Conservation (phyloP, 2,797 vertebrate genomes). For the Loris lydekkerianus region DNA sequence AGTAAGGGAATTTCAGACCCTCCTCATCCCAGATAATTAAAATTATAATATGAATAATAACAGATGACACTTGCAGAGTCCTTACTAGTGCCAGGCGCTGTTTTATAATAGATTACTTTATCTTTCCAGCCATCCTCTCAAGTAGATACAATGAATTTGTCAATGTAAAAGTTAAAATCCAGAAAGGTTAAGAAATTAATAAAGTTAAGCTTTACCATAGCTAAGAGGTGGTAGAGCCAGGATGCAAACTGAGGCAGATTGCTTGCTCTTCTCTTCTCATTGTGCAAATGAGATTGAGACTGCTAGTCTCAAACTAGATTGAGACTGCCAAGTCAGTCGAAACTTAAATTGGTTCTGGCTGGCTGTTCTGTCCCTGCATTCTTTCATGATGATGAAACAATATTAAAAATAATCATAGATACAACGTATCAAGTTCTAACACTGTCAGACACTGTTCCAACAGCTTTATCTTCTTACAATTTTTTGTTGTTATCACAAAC, state of each 20-base stretch:
- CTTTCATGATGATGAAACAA: not conserved
- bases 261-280: not conserved
- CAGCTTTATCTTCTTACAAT: not conserved
- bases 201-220: not conserved
- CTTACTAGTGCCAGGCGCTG: not conserved
- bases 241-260: not conserved
- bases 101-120: not conserved
- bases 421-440: not conserved
- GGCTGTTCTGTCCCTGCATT: not conserved
- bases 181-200: not conserved
- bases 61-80: not conserved
- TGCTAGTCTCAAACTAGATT: too few species aligned
- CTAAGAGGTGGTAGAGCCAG: not conserved
- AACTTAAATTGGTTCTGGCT: not conserved
- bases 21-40: not conserved
- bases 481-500: not conserved
- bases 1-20: not conserved
- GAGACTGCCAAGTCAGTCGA: not conserved
- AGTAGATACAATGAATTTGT: not conserved
- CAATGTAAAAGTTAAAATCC: not conserved
- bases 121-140: not conserved
- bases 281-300: not conserved
- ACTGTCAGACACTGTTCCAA: not conserved
- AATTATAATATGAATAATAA: conserved; percentile 14
- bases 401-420: not conserved